Percentiles rank a stretch among this genome's conserved stretches.
These are phyloP conservation scores for Sinocyclocheilus rhinocerous DNA, from an alignment of 2,113 vertebrate genomes.

Conservation along the genomic window DNA sequence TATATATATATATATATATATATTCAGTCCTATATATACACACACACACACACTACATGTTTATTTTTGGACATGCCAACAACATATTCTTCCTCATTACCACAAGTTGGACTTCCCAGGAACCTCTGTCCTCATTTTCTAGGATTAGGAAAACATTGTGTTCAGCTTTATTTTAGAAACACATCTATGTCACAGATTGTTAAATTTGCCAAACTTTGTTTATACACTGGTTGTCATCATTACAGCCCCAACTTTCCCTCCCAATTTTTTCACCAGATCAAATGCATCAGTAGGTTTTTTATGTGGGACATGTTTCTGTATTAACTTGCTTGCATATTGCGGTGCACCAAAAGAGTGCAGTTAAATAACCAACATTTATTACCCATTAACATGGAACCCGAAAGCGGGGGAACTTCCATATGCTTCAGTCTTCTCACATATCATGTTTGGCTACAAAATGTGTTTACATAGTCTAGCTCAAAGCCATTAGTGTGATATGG, in stretches of 20 bases:
- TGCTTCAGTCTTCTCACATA: constrained; percentile 60
- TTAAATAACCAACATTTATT: constrained; percentile 57
- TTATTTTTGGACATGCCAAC: too few species aligned
- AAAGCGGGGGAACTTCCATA: constrained; percentile 61
- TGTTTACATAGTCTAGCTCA: constrained; percentile 51
- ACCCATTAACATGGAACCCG: constrained; percentile 58
- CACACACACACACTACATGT: too few species aligned
- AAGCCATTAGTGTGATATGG: constrained; percentile 48
- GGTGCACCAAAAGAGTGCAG: constrained; percentile 63
- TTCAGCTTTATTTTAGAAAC: not conserved
- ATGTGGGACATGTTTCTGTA: constrained; percentile 63
- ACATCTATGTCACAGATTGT: not conserved
- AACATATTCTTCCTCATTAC: too few species aligned
- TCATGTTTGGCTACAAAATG: constrained; percentile 44
- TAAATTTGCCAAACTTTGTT: constrained; percentile 33
- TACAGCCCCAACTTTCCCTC: constrained; percentile 40
- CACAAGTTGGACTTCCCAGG: too few species aligned
- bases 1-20: too few species aligned
- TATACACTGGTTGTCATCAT: constrained; percentile 56
- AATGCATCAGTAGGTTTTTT: constrained; percentile 46
- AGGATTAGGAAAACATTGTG: constrained; percentile 30
- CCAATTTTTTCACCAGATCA: constrained; percentile 49
- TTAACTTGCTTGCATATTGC: constrained; percentile 52
- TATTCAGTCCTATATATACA: too few species aligned
- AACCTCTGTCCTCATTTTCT: not conserved